Evolutionary conservation across 1,140 invertebrate species (phyloP), one percentile per base, ranked within the genome.

Genomic region (Papilio aristodemus): DNA sequence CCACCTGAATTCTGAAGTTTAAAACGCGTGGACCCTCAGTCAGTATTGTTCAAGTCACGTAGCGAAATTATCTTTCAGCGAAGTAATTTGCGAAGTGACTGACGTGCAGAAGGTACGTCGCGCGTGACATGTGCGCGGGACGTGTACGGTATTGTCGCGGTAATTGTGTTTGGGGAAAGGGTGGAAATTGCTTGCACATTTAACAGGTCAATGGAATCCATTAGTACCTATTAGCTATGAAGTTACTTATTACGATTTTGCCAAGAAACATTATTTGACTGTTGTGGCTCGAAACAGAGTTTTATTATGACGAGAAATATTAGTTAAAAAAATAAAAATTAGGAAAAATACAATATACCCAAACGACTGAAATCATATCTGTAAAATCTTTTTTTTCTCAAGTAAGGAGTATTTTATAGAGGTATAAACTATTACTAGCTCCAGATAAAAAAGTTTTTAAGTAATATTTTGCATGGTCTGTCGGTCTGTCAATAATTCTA

Each of bases 21-120:
- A 14, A 60, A 60, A 19, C 17, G 10, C 60, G 27, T 10, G 13
- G 37, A 39, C 59, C n/a, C 22, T 13, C 57, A 59, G 27, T 58
- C 54, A 10, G 57, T 59, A n/a, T 41, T 63, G 60, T 63, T 17
- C 60, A 38, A 63, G 57, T 71, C 67, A 64, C 64, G 67, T 70
- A 68, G 67, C 70, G 64, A 75, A 72, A 75, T 75, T 75, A 72
- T 72, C 68, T 54, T 58, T 50, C 59, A 41, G 19, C n/a, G 50
- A 17, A 67, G 38, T 58, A 62, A 59, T 58, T 59, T 68, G 43
- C 60, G 27, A 41, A 19, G 14, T 64, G 60, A 63, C 60, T 63
- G 60, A 63, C 60, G 38, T 63, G 37, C 59, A 60, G 19, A 41
- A n/a, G 38, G 19, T 4, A 41, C 27, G 17, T 41, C 38, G 60